Evolutionary conservation across 2,113 vertebrate species (phyloP).

Genomic region (Oostethus manadensis): DNA sequence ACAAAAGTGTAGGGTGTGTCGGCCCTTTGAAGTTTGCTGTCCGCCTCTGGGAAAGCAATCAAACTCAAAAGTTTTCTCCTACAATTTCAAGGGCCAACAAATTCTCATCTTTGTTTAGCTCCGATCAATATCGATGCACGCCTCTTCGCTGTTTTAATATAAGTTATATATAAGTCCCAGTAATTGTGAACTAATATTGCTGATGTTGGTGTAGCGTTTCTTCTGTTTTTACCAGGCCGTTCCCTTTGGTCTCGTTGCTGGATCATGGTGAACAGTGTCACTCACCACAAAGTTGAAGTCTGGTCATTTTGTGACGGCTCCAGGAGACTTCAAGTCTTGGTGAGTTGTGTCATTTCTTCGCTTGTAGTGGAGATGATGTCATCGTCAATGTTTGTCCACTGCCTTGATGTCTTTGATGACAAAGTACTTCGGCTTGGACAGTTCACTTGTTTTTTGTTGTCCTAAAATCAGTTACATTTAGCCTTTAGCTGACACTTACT

Average conservation of each 20-base stretch:
- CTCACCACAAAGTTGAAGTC: conserved; percentile 8
- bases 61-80: conserved; percentile 53
- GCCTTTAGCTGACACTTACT: too few species aligned
- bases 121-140: conserved; percentile 61
- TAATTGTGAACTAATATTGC: conserved; percentile 31
- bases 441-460: too few species aligned
- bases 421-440: too few species aligned
- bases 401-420: too few species aligned
- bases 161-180: conserved; percentile 36
- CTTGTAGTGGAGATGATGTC: too few species aligned
- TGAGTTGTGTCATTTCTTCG: too few species aligned
- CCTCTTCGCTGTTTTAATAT: conserved; percentile 38
- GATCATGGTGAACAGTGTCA: conserved; percentile 41
- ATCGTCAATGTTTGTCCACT: too few species aligned
- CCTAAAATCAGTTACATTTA: too few species aligned
- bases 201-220: conserved; percentile 16
- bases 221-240: conserved; percentile 10
- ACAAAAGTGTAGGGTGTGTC: conserved; percentile 19
- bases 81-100: conserved; percentile 60
- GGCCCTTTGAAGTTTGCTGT: conserved; percentile 48
- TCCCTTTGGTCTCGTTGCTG: conserved; percentile 3
- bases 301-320: too few species aligned
- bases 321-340: too few species aligned
- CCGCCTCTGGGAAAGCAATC: conserved; percentile 59
- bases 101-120: conserved; percentile 58